A percentile compares a stretch with the other conserved stretches of the same genome.
Evolutionary conservation across 1,140 invertebrate genomes (phyloP).

Genomic region (Linepithema humile): DNA sequence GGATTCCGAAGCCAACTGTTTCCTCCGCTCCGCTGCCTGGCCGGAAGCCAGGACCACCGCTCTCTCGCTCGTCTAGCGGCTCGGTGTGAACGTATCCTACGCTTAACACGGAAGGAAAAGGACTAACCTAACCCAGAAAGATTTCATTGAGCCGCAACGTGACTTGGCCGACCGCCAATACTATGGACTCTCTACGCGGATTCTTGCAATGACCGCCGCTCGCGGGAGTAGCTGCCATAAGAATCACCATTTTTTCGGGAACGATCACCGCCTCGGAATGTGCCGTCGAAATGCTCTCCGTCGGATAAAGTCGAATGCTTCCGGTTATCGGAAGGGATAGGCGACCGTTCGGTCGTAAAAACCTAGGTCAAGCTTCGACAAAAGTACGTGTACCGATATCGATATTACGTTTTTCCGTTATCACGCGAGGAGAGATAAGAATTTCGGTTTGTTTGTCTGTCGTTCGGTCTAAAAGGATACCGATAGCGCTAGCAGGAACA

Average conservation of each 20-base stretch:
- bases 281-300: slow-evolving; percentile 4
- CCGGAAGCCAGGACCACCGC: slow-evolving; percentile 66
- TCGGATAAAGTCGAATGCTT: slow-evolving; percentile 48
- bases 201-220: slow-evolving; percentile 52
- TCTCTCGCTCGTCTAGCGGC: slow-evolving; percentile 63
- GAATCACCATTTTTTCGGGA: slow-evolving; percentile 36
- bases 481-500: slow-evolving; percentile 50
- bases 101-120: slow-evolving; percentile 78
- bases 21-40: slow-evolving; percentile 60
- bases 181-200: slow-evolving; percentile 77
- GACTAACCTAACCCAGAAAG: slow-evolving; percentile 82
- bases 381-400: slow-evolving; percentile 25
- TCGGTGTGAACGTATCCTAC: slow-evolving; percentile 79
- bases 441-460: slow-evolving; percentile 45
- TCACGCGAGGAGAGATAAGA: slow-evolving; percentile 32
- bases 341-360: slow-evolving; percentile 12
- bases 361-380: slow-evolving; percentile 11
- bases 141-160: slow-evolving; percentile 83
- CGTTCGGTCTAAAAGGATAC: slow-evolving; percentile 42
- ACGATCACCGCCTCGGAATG: slow-evolving; percentile 27
- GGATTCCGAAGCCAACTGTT: slow-evolving; percentile 61
- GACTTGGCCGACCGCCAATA: slow-evolving; percentile 81
- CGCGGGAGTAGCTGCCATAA: slow-evolving; percentile 52
- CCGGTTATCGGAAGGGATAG: slow-evolving; percentile 39
- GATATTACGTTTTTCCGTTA: slow-evolving; percentile 33